phyloP scores from a whole-genome alignment of 2,113 vertebrate species.

The Lepus timidus region DNA sequence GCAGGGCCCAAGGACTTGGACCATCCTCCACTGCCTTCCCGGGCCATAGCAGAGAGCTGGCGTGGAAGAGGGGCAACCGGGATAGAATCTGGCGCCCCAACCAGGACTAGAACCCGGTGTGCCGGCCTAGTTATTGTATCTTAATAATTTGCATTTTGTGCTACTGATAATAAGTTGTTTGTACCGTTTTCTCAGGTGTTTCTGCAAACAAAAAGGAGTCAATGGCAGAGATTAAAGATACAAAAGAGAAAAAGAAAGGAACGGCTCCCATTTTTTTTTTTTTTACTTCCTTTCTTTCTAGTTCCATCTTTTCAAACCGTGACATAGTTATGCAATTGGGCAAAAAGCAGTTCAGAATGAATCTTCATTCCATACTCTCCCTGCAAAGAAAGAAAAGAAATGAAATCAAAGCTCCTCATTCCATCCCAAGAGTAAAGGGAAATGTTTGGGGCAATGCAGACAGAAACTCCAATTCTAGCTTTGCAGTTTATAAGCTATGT shows the following conservation, averaged over 20 bases:
- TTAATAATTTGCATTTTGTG: conserved; percentile 34
- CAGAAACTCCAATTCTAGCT: not conserved
- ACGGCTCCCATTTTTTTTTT: not conserved
- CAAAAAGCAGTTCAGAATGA: not conserved
- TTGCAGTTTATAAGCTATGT: not conserved
- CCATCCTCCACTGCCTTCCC: too few species aligned
- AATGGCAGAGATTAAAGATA: not conserved
- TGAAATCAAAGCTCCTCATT: conserved; percentile 10
- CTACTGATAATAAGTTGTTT: not conserved
- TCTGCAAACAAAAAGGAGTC: conserved; percentile 37
- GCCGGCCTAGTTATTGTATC: not conserved
- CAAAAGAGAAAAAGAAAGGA: conserved; percentile 4
- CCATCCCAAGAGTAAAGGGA: not conserved
- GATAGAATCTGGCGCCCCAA: too few species aligned
- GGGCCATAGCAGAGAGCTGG: too few species aligned
- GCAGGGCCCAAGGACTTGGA: too few species aligned
- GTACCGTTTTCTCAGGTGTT: conserved; percentile 41
- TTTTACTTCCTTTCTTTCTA: conserved; percentile 20
- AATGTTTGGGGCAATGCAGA: not conserved
- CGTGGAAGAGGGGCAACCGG: too few species aligned
- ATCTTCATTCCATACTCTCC: not conserved
- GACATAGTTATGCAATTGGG: conserved; percentile 10
- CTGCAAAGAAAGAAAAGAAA: conserved; percentile 31
- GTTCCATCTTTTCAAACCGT: conserved; percentile 30
- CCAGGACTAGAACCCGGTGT: too few species aligned